Conservation (phyloP, 2,113 vertebrate species). For the Indicator maculatus region DNA sequence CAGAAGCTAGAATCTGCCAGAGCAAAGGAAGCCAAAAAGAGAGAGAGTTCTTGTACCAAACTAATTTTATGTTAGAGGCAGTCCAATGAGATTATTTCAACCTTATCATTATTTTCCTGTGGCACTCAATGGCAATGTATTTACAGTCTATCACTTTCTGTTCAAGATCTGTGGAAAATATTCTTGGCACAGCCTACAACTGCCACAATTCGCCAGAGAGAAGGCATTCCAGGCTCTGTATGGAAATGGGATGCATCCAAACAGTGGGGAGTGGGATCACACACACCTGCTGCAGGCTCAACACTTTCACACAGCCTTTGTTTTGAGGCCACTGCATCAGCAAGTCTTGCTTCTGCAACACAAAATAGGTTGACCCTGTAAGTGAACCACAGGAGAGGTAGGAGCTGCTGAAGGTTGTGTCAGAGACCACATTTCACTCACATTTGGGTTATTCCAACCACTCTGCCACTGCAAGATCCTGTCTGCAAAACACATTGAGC, state of each 20-base stretch:
- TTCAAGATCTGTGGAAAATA: no score
- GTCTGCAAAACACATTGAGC: background rate
- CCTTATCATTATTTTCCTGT: no score
- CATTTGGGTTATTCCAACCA: background rate
- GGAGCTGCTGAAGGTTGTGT: background rate
- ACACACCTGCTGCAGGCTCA: conserved; percentile 7
- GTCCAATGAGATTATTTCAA: no score
- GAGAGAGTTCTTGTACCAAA: no score
- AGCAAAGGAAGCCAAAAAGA: no score
- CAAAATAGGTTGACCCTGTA: background rate
- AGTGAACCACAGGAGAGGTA: conserved; percentile 8
- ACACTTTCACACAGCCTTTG: background rate
- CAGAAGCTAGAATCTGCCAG: no score
- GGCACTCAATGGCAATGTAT: no score
- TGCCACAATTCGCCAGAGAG: background rate
- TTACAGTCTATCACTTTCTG: no score
- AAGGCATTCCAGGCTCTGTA: background rate
- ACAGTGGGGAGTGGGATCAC: background rate
- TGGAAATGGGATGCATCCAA: background rate
- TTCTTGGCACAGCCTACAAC: no score
- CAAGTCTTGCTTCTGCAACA: background rate
- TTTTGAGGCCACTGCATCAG: background rate
- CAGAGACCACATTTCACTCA: background rate
- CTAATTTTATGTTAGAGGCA: no score
- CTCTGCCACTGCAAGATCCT: background rate